These are phyloP conservation scores for Melinaea marsaeus DNA, from an alignment of 2,888 invertebrate species.

Conservation along the genomic window DNA sequence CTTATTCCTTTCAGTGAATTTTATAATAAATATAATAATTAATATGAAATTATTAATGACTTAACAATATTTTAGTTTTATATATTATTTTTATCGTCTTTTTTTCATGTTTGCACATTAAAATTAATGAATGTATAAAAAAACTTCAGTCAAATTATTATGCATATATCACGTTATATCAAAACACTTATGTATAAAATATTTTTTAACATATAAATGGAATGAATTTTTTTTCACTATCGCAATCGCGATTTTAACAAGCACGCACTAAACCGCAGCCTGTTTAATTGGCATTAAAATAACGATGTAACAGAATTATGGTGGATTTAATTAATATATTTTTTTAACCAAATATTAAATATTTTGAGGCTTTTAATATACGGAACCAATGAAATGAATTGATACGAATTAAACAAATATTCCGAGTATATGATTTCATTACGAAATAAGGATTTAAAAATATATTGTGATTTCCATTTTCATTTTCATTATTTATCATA, in stretches of 20 bases:
- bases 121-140: no score
- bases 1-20: no score
- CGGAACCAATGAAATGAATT: slow-evolving; percentile 5
- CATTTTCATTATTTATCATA: no score
- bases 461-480: no score
- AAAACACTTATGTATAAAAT: background rate
- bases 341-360: slow-evolving; percentile 17
- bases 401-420: slow-evolving; percentile 4
- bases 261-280: slow-evolving; percentile 49
- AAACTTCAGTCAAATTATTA: no score
- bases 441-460: background rate
- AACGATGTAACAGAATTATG: slow-evolving; percentile 66
- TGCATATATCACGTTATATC: background rate
- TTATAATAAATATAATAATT: no score
- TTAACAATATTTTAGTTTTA: no score
- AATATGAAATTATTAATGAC: no score
- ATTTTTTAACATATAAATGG: slow-evolving; percentile 8
- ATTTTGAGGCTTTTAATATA: slow-evolving; percentile 7
- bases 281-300: slow-evolving; percentile 73
- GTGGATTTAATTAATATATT: slow-evolving; percentile 35
- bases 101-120: no score
- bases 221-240: slow-evolving; percentile 23
- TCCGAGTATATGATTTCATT: background rate
- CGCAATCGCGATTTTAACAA: slow-evolving; percentile 44
- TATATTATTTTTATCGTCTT: no score